Evolutionary conservation across 2,888 invertebrate genomes (phyloP).

Genomic region (Athalia circularis): DNA sequence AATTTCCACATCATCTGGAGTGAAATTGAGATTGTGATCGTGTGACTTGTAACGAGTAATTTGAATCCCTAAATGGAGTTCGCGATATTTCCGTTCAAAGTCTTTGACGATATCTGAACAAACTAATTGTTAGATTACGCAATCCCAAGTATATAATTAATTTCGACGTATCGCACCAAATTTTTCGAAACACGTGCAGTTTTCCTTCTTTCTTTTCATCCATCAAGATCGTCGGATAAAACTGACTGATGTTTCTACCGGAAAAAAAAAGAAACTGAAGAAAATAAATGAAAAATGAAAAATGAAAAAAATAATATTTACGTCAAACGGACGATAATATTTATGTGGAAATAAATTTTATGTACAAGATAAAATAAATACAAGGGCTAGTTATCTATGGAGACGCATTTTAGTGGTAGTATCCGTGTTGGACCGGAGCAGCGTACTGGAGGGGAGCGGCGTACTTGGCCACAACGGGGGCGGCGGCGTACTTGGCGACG

Average conservation of each 20-base stretch:
- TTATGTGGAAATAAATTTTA: constrained; percentile 33
- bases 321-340: not conserved
- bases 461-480: constrained; percentile 53
- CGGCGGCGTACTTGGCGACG: constrained; percentile 70
- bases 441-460: constrained; percentile 71
- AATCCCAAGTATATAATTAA: too few species aligned
- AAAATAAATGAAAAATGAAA: not conserved
- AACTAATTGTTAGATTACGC: too few species aligned
- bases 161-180: not conserved
- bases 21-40: constrained; percentile 13
- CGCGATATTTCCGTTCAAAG: not conserved
- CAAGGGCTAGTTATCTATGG: not conserved
- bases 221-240: not conserved
- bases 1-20: not conserved
- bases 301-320: not conserved
- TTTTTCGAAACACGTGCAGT: too few species aligned
- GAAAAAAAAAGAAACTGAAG: not conserved
- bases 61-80: not conserved
- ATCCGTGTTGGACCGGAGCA: constrained; percentile 49
- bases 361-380: constrained; percentile 40
- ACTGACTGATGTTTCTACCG: not conserved
- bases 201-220: not conserved
- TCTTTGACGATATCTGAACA: too few species aligned
- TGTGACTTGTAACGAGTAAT: constrained; percentile 19
- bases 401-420: constrained; percentile 35